These are phyloP conservation scores for Dendroctonus valens DNA, from an alignment of 1,140 invertebrate genomes.

Conservation along the genomic window DNA sequence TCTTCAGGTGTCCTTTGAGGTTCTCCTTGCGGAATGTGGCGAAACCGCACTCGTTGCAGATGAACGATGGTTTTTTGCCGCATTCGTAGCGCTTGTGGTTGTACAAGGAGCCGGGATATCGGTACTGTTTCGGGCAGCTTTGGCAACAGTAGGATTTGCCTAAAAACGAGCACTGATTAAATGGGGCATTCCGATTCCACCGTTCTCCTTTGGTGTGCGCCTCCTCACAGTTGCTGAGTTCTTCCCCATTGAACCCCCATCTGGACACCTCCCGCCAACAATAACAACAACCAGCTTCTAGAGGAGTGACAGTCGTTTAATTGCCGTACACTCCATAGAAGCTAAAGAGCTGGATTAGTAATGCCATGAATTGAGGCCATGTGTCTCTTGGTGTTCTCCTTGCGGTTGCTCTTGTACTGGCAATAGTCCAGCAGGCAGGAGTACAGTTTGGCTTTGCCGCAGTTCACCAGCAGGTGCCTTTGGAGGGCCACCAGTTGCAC, in stretches of 20 bases:
- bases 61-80: constrained; percentile 57
- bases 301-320: background rate
- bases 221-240: constrained; percentile 60
- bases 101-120: constrained; percentile 8
- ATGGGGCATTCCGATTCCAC: background rate
- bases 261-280: constrained; percentile 52
- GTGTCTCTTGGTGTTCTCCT: constrained; percentile 34
- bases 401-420: constrained; percentile 27
- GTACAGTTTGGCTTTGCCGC: constrained; percentile 29
- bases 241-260: constrained; percentile 57
- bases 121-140: constrained; percentile 27
- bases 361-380: constrained; percentile 22
- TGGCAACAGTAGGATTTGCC: constrained; percentile 1
- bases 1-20: background rate
- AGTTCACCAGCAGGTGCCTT: constrained; percentile 48
- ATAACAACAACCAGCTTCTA: constrained; percentile 24
- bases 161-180: background rate
- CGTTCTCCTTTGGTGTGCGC: too few relatives aligned
- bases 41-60: constrained; percentile 37
- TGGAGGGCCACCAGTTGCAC: constrained; percentile 54
- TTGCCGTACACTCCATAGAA: background rate
- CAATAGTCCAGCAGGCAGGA: constrained; percentile 21
- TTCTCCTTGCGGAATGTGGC: background rate
- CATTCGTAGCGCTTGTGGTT: constrained; percentile 29
- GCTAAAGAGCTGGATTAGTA: background rate